Conservation (phyloP, 2,888 invertebrate genomes). For the Pachymerium ferrugineum region DNA sequence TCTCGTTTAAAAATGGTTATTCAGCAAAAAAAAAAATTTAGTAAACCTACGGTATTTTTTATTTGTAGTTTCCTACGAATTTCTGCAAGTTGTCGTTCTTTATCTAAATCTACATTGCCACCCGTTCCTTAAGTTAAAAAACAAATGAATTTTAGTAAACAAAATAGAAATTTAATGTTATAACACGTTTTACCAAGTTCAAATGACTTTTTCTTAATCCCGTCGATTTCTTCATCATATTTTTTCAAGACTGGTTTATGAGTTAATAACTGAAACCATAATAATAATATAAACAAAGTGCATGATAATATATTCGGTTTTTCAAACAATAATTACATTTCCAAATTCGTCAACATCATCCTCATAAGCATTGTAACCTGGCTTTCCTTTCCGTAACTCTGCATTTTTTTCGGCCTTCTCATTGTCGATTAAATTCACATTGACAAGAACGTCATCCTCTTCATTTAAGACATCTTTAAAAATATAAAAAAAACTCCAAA, state of each 20-base stretch:
- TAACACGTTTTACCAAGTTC: slow-evolving; percentile 59
- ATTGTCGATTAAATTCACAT: slow-evolving; percentile 80
- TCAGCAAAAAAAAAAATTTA: not conserved
- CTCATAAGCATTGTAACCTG: slow-evolving; percentile 66
- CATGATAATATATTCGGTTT: not conserved
- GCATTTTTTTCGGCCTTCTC: slow-evolving; percentile 80
- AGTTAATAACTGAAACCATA: not conserved
- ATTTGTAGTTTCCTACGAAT: slow-evolving; percentile 23
- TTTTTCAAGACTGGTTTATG: slow-evolving; percentile 69
- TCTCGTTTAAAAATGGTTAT: not conserved
- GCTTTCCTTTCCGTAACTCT: slow-evolving; percentile 74
- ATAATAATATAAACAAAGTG: not conserved
- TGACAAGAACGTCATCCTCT: slow-evolving; percentile 79
- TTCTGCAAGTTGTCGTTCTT: slow-evolving; percentile 40
- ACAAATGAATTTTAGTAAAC: not conserved
- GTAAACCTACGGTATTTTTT: slow-evolving; percentile 23
- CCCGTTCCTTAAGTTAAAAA: slow-evolving; percentile 29
- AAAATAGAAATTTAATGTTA: not conserved
- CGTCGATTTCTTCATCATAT: slow-evolving; percentile 90
- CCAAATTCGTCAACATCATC: slow-evolving; percentile 60
- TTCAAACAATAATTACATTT: slow-evolving; percentile 41
- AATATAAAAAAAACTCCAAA: not conserved
- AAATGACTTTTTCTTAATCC: slow-evolving; percentile 63
- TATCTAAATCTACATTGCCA: slow-evolving; percentile 35
- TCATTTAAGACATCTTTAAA: slow-evolving; percentile 45